Evolutionary conservation across 2,888 invertebrate species (phyloP).

Genomic region (Drosophila colorata): DNA sequence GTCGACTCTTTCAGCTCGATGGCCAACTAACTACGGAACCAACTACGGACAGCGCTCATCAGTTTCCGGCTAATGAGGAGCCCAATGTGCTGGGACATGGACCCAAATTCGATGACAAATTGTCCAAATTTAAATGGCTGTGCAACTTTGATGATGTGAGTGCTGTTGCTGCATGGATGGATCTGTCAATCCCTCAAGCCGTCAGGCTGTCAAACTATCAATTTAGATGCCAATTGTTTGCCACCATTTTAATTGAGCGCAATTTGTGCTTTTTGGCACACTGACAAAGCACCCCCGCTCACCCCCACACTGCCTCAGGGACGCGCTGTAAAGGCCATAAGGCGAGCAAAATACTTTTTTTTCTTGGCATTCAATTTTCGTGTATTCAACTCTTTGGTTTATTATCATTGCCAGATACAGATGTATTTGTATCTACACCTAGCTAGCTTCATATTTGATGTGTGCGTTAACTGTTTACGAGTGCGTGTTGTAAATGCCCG

Average conservation of each 20-base stretch:
- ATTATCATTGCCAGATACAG: slow-evolving; percentile 15
- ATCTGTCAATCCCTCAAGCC: neutral
- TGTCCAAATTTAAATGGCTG: slow-evolving; percentile 81
- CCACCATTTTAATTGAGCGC: slow-evolving; percentile 47
- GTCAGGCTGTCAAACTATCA: neutral
- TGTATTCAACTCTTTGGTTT: slow-evolving; percentile 9
- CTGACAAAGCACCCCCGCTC: slow-evolving; percentile 8
- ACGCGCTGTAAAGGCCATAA: slow-evolving; percentile 8
- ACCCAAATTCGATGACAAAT: slow-evolving; percentile 65
- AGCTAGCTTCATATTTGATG: slow-evolving; percentile 23
- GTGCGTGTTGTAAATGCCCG: slow-evolving; percentile 56
- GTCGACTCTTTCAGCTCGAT: slow-evolving; percentile 69
- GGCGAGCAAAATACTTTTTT: slow-evolving; percentile 13
- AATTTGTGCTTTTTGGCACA: slow-evolving; percentile 41
- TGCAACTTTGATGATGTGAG: slow-evolving; percentile 85
- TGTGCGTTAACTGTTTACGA: slow-evolving; percentile 51
- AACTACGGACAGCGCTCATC: slow-evolving; percentile 66
- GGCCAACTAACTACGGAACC: slow-evolving; percentile 62
- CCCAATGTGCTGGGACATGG: slow-evolving; percentile 82
- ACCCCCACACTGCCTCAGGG: neutral
- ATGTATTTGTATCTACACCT: neutral
- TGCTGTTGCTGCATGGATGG: slow-evolving; percentile 4
- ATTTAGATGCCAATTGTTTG: slow-evolving; percentile 21
- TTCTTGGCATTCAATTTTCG: slow-evolving; percentile 10
- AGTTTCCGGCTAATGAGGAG: slow-evolving; percentile 84